Base-by-base conservation (phyloP, 2,797 vertebrate species). In the Epinephelus malabaricus region DNA sequence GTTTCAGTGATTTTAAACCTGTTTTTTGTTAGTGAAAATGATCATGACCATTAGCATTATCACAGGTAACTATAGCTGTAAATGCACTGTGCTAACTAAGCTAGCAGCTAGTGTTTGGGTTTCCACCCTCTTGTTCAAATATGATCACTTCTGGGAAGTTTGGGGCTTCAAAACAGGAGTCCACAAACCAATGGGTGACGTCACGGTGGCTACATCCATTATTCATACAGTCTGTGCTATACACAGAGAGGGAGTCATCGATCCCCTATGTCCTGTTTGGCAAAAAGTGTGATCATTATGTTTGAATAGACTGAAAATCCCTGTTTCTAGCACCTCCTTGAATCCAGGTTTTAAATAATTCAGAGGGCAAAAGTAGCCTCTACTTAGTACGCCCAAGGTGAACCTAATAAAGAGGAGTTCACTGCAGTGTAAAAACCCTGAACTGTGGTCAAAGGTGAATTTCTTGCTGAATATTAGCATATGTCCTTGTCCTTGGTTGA, bases 341-440 rank as follows among this genome's bases (percentile, higher is more conserved):
- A 86, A 66, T 63, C 68, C 45, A 62, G 11, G 15, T 63, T 72
- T 76, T 88, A 21, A 88, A 88, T 84, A 83, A 89, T 86, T 85
- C 19, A 81, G 38, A 75, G 79, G 64, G 65, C 30, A 47, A 71
- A 46, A 47, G 47, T 6, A 73, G 65, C 64, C 73, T 62, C 54
- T 66, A 49, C 43, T 66, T n/a, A 50, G 54, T 13, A 56, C 2
- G 55, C 34, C 51, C 55, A 58, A 58, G 49, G 51, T 62, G 12
- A 65, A 73, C 12, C 59, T 47, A 58, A 40, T 76, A 61, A 69
- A 72, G 19, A 46, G 46, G 19, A 72, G 8, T 55, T 67, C 0
- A 38, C 2, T 45, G 54, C 69, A 27, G 27, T 51, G 21, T 9
- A 43, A 61, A 23, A 73, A 69, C 9, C 68, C 11, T 59, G 45